Conservation (phyloP, 1,140 invertebrate species). For the Mycetomoellerius zeteki region DNA sequence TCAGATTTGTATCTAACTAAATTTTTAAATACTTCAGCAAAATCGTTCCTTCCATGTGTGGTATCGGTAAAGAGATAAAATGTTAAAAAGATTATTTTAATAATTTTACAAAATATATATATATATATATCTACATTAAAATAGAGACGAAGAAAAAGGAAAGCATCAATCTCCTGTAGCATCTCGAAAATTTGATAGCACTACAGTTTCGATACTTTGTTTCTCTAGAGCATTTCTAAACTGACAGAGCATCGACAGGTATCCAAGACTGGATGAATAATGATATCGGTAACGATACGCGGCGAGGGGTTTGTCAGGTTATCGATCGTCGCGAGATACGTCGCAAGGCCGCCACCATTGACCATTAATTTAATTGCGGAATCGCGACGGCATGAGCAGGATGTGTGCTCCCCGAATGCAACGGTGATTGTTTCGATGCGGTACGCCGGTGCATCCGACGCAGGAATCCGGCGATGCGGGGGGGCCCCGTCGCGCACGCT, state of each 20-base stretch:
- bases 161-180: neutral
- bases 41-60: neutral
- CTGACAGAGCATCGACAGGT: constrained; percentile 8
- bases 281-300: constrained; percentile 32
- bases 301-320: neutral
- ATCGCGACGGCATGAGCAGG: constrained; percentile 26
- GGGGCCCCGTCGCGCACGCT: constrained; percentile 61
- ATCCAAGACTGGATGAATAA: constrained; percentile 35
- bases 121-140: neutral
- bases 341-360: constrained; percentile 28
- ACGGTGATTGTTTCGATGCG: constrained; percentile 54
- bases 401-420: constrained; percentile 65
- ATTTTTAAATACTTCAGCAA: too few species aligned
- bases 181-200: neutral
- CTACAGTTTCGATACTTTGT: neutral
- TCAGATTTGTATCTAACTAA: too few species aligned
- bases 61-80: neutral
- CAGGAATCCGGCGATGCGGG: constrained; percentile 66
- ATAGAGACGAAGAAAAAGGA: neutral
- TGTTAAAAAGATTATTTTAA: neutral
- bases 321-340: constrained; percentile 33
- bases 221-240: neutral
- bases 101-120: neutral
- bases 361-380: constrained; percentile 69
- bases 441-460: constrained; percentile 18